Conservation (phyloP, 2,113 vertebrate species). For the Microcebus murinus region DNA sequence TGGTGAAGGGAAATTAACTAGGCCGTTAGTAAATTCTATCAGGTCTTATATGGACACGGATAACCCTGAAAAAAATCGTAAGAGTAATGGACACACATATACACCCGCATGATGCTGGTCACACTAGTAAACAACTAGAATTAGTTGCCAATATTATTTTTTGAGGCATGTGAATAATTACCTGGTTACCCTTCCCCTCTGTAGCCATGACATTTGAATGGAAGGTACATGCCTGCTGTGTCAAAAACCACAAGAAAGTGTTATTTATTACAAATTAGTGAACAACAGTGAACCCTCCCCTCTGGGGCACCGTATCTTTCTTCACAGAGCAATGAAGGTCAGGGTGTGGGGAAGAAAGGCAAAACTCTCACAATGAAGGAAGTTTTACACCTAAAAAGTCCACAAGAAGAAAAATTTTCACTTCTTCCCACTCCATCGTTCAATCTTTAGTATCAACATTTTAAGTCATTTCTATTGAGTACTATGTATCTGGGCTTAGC, state of each 20-base stretch:
- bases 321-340: neutral
- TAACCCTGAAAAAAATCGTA: neutral
- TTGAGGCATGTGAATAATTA: neutral
- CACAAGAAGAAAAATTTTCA: neutral
- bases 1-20: neutral
- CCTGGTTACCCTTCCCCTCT: neutral
- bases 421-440: neutral
- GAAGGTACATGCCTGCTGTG: neutral
- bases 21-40: neutral
- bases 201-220: neutral
- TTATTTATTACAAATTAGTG: neutral
- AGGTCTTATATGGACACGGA: fast-evolving
- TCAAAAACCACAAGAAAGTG: neutral
- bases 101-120: too few relatives aligned
- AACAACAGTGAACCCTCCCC: neutral
- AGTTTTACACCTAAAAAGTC: neutral
- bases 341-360: neutral
- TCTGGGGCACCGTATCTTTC: neutral
- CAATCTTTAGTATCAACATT: neutral
- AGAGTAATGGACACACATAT: neutral
- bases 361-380: neutral
- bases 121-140: neutral
- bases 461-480: neutral
- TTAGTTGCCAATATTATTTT: neutral
- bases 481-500: neutral